Percentiles rank a stretch among this genome's conserved stretches.
Evolutionary conservation across 2,888 invertebrate species (phyloP).

Genomic region (Trichopoda pennipes): DNA sequence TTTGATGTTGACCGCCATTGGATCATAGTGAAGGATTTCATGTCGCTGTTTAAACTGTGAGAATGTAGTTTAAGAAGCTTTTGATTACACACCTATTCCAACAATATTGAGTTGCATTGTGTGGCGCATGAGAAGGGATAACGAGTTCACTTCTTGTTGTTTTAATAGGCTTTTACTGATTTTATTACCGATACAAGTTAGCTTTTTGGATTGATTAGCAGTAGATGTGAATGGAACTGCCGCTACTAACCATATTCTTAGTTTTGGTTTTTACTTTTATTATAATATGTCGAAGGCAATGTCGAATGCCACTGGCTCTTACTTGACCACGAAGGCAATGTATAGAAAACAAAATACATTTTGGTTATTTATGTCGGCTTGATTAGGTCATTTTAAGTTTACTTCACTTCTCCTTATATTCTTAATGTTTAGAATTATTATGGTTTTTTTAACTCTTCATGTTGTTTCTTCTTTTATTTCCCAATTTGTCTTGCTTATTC

Average conservation of each 20-base stretch:
- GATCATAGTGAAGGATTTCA: conserved; percentile 24
- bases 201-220: conserved; percentile 70
- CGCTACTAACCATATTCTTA: conserved; percentile 49
- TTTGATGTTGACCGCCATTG: conserved; percentile 67
- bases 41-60: conserved; percentile 47
- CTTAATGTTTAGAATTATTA: conserved; percentile 29
- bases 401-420: not conserved
- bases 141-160: conserved; percentile 77
- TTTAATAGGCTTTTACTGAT: conserved; percentile 74
- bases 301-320: conserved; percentile 65
- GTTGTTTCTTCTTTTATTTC: conserved; percentile 42
- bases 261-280: conserved; percentile 40
- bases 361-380: conserved; percentile 52
- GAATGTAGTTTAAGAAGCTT: conserved; percentile 56
- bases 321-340: conserved; percentile 48
- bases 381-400: conserved; percentile 33
- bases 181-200: conserved; percentile 72
- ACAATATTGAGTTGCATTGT: conserved; percentile 21
- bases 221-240: conserved; percentile 56
- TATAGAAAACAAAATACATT: conserved; percentile 32
- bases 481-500: conserved; percentile 4
- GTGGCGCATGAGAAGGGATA: conserved; percentile 69
- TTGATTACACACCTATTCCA: conserved; percentile 10
- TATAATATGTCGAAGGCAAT: conserved; percentile 61
- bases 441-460: conserved; percentile 37